These are phyloP conservation scores for Phragmatobia fuliginosa DNA, from an alignment of 2,888 invertebrate species.

Conservation along the genomic window DNA sequence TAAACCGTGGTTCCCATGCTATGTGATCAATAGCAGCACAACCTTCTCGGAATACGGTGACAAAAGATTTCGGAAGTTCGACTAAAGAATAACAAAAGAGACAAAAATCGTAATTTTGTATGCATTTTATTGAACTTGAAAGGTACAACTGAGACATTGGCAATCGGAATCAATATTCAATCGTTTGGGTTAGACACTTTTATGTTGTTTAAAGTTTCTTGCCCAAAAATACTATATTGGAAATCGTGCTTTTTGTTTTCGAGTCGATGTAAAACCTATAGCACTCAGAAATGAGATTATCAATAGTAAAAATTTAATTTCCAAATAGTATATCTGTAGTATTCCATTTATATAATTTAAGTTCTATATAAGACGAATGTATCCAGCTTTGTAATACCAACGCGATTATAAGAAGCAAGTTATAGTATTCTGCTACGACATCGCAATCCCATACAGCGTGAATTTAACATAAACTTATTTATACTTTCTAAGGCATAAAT, in stretches of 20 bases:
- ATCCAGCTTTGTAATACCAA: background rate
- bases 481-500: constrained; percentile 27
- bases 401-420: background rate
- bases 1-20: constrained; percentile 37
- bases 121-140: constrained; percentile 30
- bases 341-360: too few species aligned
- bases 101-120: constrained; percentile 18
- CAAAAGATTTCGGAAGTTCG: constrained; percentile 39
- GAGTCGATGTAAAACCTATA: too few species aligned
- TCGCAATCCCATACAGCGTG: background rate
- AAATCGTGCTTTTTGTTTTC: too few species aligned
- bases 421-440: background rate
- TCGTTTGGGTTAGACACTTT: background rate
- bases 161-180: background rate
- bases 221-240: background rate
- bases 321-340: too few species aligned
- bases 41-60: constrained; percentile 34
- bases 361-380: background rate
- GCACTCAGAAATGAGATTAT: too few species aligned
- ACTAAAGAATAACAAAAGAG: constrained; percentile 38
- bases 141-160: background rate
- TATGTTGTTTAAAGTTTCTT: background rate
- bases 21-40: constrained; percentile 30
- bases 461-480: background rate
- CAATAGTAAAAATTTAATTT: too few species aligned